phyloP scores from a whole-genome alignment of 1,140 invertebrate species.

The Lethocerus indicus region DNA sequence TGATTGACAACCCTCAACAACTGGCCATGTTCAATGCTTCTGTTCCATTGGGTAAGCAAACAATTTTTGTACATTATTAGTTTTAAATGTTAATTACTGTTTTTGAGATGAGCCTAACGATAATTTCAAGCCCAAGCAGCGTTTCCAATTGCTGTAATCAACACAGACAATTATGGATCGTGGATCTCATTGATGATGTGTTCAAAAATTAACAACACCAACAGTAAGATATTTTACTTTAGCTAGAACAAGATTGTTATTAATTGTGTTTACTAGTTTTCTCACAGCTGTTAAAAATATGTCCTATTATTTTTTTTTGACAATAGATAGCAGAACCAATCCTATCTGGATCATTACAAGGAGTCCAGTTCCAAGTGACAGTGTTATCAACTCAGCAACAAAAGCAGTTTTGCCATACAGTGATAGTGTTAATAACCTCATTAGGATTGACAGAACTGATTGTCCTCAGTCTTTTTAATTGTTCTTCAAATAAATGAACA shows the following conservation, averaged over 20 bases:
- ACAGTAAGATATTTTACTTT: background rate
- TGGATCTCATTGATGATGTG: background rate
- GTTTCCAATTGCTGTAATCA: background rate
- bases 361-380: slow-evolving; percentile 2
- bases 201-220: background rate
- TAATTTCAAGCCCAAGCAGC: background rate
- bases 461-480: no score
- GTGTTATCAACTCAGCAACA: no score
- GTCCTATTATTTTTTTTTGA: no score
- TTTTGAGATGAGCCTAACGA: background rate
- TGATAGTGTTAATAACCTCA: no score
- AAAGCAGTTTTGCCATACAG: no score
- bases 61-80: background rate
- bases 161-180: background rate
- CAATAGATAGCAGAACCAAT: background rate
- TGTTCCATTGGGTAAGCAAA: background rate
- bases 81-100: background rate
- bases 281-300: no score
- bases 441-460: no score
- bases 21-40: background rate
- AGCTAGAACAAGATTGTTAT: no score
- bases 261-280: no score
- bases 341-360: background rate
- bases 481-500: no score
- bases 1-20: background rate